phyloP scores from a whole-genome alignment of 1,140 invertebrate species.

The Drosophila sproati region DNA sequence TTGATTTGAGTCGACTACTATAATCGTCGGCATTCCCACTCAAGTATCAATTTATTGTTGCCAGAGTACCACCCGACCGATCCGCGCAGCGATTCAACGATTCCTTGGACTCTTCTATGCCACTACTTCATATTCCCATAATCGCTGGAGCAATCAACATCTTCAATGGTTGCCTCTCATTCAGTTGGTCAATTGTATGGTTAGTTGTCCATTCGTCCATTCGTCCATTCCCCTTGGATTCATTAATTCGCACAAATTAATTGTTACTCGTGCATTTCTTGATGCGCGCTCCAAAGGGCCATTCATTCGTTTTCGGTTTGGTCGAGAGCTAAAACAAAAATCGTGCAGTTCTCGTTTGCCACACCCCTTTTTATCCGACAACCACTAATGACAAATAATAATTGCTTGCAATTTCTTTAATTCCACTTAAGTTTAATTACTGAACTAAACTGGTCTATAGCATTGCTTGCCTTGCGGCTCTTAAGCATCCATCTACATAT shows the following conservation, averaged over 20 bases:
- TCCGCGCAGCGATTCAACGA: background rate
- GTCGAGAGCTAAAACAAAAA: conserved; percentile 18
- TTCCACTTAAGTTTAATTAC: conserved; percentile 74
- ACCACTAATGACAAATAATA: conserved; percentile 75
- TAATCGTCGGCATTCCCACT: conserved; percentile 54
- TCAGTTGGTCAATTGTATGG: background rate
- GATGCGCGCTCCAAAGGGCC: conserved; percentile 60
- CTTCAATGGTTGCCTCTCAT: conserved; percentile 10
- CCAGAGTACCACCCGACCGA: background rate
- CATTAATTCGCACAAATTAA: conserved; percentile 75
- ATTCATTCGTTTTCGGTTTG: conserved; percentile 42
- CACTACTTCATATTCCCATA: conserved; percentile 43
- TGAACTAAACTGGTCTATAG: conserved; percentile 14
- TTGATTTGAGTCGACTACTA: conserved; percentile 61
- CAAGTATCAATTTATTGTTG: conserved; percentile 69
- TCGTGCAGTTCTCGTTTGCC: conserved; percentile 9
- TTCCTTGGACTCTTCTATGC: background rate
- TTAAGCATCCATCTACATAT: background rate
- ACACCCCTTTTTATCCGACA: conserved; percentile 23
- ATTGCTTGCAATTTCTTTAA: conserved; percentile 75
- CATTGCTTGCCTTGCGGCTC: conserved; percentile 25
- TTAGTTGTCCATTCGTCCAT: conserved; percentile 2
- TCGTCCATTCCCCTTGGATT: conserved; percentile 26
- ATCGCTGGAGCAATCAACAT: conserved; percentile 33
- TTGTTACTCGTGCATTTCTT: conserved; percentile 72